Percentiles rank a stretch among this genome's conserved stretches.
These are phyloP conservation scores for Zygaena filipendulae DNA, from an alignment of 2,888 invertebrate species.

Conservation along the genomic window DNA sequence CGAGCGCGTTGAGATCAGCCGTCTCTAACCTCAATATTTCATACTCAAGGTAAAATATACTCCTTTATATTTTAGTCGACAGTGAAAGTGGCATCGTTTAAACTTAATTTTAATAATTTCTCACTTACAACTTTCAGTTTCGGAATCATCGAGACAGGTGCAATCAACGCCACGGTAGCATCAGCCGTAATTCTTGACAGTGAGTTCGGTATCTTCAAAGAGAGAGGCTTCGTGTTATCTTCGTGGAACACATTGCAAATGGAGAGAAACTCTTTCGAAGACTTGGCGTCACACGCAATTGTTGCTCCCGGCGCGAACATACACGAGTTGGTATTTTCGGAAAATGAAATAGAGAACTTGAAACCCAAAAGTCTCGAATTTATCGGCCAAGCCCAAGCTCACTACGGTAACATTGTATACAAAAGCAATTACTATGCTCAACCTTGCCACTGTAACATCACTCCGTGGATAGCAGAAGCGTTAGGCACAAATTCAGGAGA, in stretches of 20 bases:
- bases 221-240: slow-evolving; percentile 71
- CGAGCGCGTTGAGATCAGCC: slow-evolving; percentile 72
- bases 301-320: slow-evolving; percentile 51
- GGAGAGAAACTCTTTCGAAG: slow-evolving; percentile 73
- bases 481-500: slow-evolving; percentile 43
- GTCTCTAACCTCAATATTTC: slow-evolving; percentile 73
- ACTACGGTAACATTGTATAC: slow-evolving; percentile 55
- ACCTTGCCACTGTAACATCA: slow-evolving; percentile 72
- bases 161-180: slow-evolving; percentile 73
- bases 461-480: slow-evolving; percentile 63
- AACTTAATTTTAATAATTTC: background rate
- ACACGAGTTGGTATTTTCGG: slow-evolving; percentile 67
- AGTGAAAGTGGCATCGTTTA: no score
- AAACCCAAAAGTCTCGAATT: slow-evolving; percentile 68
- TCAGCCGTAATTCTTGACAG: slow-evolving; percentile 70
- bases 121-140: slow-evolving; percentile 57
- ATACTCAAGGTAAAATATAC: slow-evolving; percentile 65
- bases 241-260: slow-evolving; percentile 74
- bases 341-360: slow-evolving; percentile 50
- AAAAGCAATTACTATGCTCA: slow-evolving; percentile 72
- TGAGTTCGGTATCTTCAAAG: slow-evolving; percentile 67
- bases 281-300: slow-evolving; percentile 66
- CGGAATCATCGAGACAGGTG: slow-evolving; percentile 69
- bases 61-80: no score
- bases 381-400: slow-evolving; percentile 60